Percentiles rank a stretch among this genome's conserved stretches.
phyloP scores from a whole-genome alignment of 1,140 invertebrate genomes.

The Anastrepha obliqua region DNA sequence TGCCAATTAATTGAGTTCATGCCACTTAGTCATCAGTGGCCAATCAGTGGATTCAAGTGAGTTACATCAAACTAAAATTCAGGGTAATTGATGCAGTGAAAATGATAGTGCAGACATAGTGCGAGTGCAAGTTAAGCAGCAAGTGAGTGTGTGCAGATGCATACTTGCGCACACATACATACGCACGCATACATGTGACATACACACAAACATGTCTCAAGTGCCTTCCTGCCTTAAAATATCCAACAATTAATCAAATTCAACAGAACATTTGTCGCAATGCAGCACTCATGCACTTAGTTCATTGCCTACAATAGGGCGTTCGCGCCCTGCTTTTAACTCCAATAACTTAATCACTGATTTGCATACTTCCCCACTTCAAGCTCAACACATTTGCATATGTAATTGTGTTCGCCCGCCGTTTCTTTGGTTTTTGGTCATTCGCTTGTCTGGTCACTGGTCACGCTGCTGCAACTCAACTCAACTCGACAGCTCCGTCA shows the following conservation, averaged over 20 bases:
- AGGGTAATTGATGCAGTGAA: background rate
- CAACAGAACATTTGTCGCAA: background rate
- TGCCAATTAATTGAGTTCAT: constrained; percentile 14
- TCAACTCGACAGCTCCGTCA: background rate
- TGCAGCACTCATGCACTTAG: background rate
- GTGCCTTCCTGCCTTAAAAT: background rate
- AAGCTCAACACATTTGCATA: background rate
- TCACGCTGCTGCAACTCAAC: no score
- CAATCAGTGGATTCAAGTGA: background rate
- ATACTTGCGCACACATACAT: no score
- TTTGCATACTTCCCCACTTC: no score
- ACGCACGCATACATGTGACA: no score
- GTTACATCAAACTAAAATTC: background rate
- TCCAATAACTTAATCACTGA: no score
- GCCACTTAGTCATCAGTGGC: background rate
- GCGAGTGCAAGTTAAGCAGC: no score
- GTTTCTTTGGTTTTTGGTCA: background rate
- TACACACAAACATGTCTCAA: no score
- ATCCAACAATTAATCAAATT: background rate
- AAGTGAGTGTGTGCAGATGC: no score
- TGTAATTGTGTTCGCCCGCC: background rate
- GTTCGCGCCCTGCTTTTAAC: background rate
- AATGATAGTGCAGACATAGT: background rate
- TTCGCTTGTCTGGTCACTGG: background rate
- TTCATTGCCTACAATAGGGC: background rate